These are phyloP conservation scores for Agrotis clavis DNA, from an alignment of 2,888 invertebrate species.

Conservation along the genomic window DNA sequence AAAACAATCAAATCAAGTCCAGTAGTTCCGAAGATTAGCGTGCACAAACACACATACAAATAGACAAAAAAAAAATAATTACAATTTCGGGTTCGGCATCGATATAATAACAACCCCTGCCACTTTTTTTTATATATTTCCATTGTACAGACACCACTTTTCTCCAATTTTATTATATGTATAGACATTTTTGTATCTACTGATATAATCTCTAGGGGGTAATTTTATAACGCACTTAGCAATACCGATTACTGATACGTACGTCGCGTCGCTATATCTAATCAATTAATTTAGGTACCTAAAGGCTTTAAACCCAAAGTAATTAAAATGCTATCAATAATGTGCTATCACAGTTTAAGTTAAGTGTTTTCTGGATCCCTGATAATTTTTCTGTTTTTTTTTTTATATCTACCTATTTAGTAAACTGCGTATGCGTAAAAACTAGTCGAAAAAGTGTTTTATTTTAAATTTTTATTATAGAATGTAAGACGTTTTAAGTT, in stretches of 20 bases:
- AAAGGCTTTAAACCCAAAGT: slow-evolving; percentile 43
- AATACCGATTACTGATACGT: neutral
- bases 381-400: slow-evolving; percentile 6
- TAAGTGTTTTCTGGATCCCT: slow-evolving; percentile 16
- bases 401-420: slow-evolving; percentile 10
- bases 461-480: neutral
- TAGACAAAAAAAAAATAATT: too few relatives aligned
- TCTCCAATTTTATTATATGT: too few relatives aligned
- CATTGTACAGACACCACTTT: too few relatives aligned
- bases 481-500: neutral
- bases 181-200: neutral
- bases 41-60: too few relatives aligned
- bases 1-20: too few relatives aligned
- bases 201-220: slow-evolving; percentile 6
- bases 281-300: slow-evolving; percentile 30
- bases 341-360: slow-evolving; percentile 37
- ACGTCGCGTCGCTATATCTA: slow-evolving; percentile 31
- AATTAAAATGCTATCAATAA: slow-evolving; percentile 56
- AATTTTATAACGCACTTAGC: neutral
- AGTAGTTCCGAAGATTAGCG: too few relatives aligned
- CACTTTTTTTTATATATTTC: too few relatives aligned
- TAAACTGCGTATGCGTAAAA: neutral
- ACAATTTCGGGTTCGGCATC: too few relatives aligned
- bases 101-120: too few relatives aligned
- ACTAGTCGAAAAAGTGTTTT: neutral